Evolutionary conservation across 2,888 invertebrate species (phyloP).

Genomic region (Stenolophus ochropezus): DNA sequence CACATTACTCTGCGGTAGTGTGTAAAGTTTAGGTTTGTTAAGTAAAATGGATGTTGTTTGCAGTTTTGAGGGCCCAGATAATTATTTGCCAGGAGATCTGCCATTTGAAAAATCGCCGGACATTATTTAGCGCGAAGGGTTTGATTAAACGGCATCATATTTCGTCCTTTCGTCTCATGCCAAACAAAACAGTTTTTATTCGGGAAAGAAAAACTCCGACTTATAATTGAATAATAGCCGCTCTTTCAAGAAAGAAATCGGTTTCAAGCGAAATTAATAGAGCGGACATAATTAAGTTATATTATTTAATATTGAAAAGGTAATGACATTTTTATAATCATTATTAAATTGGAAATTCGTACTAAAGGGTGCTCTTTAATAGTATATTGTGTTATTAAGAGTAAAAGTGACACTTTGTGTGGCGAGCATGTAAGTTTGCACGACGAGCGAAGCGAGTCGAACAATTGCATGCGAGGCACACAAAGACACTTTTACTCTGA

Average conservation of each 20-base stretch:
- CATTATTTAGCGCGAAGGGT: background rate
- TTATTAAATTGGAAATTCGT: too few relatives aligned
- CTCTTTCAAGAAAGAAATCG: background rate
- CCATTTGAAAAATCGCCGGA: background rate
- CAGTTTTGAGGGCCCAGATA: background rate
- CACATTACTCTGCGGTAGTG: too few relatives aligned
- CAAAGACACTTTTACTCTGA: too few relatives aligned
- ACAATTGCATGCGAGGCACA: too few relatives aligned
- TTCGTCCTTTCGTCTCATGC: background rate
- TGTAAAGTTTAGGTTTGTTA: background rate
- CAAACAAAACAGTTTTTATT: conserved; percentile 13
- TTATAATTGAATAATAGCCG: conserved; percentile 24
- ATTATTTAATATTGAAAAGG: too few relatives aligned
- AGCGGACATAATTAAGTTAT: background rate
- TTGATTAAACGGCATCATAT: conserved; percentile 18
- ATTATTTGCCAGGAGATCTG: background rate
- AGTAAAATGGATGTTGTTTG: background rate
- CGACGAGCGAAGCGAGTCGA: too few relatives aligned
- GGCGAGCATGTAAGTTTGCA: too few relatives aligned
- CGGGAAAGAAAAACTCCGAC: background rate
- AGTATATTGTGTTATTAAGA: too few relatives aligned
- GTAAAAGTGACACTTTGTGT: too few relatives aligned
- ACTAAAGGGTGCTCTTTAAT: too few relatives aligned
- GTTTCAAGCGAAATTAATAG: background rate
- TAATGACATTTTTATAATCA: too few relatives aligned